A percentile compares a stretch with the other conserved stretches of the same genome.
Conservation (phyloP, 2,888 invertebrate genomes). For the Philaethria dido region DNA sequence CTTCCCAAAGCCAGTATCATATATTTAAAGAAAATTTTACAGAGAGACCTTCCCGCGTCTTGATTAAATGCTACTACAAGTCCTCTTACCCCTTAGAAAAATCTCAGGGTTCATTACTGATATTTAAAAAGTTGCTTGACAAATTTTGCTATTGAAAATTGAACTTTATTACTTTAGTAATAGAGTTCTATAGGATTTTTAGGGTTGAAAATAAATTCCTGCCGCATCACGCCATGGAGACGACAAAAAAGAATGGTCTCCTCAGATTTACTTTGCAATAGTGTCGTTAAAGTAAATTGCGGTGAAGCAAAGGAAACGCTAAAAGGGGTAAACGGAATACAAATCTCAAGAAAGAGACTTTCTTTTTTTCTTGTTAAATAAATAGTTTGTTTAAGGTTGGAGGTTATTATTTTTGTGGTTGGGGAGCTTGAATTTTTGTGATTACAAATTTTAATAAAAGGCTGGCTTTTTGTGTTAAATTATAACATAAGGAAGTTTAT, state of each 20-base stretch:
- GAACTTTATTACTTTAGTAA: neutral
- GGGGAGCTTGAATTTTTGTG: too few relatives aligned
- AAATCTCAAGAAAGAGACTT: slow-evolving; percentile 43
- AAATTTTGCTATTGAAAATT: slow-evolving; percentile 19
- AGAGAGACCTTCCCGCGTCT: slow-evolving; percentile 50
- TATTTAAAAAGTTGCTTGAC: slow-evolving; percentile 39
- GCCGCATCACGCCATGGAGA: slow-evolving; percentile 48
- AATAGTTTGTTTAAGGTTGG: slow-evolving; percentile 28
- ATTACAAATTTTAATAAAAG: too few relatives aligned
- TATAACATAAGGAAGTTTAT: too few relatives aligned
- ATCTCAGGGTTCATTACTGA: slow-evolving; percentile 70
- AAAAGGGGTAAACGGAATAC: slow-evolving; percentile 49
- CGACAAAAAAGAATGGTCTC: slow-evolving; percentile 63
- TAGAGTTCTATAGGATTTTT: slow-evolving; percentile 15
- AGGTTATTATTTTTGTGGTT: slow-evolving; percentile 21
- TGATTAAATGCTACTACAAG: slow-evolving; percentile 68
- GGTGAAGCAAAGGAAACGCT: slow-evolving; percentile 67
- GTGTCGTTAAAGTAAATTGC: slow-evolving; percentile 74
- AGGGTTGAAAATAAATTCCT: slow-evolving; percentile 24
- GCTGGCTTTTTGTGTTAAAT: too few relatives aligned
- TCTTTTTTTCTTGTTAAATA: slow-evolving; percentile 36
- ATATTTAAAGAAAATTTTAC: slow-evolving; percentile 27
- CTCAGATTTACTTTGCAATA: slow-evolving; percentile 66
- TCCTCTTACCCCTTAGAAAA: slow-evolving; percentile 64
- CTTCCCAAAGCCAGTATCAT: slow-evolving; percentile 21